These are phyloP conservation scores for Drosophila niveifrons DNA, from an alignment of 2,888 invertebrate species.

Conservation along the genomic window DNA sequence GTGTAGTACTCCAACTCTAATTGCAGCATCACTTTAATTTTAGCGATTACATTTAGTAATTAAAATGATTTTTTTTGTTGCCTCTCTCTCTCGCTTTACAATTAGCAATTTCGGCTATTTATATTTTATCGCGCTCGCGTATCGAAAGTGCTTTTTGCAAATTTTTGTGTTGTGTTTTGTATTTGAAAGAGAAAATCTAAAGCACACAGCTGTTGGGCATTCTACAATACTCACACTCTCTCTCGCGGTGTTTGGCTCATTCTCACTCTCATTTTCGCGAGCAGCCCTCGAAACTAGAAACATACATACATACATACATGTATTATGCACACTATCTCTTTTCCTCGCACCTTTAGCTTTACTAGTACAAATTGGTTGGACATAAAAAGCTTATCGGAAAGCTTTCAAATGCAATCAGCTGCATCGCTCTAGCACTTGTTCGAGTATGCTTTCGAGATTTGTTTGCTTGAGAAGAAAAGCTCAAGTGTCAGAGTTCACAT, in stretches of 20 bases:
- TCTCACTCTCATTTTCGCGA: constrained; percentile 32
- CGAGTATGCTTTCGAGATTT: constrained; percentile 7
- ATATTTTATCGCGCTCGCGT: constrained; percentile 23
- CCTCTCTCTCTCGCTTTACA: constrained; percentile 2
- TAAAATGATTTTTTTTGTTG: constrained; percentile 4
- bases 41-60: constrained; percentile 5
- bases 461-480: constrained; percentile 9
- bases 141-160: constrained; percentile 27
- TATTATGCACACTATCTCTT: constrained; percentile 6
- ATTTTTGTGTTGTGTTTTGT: constrained; percentile 24
- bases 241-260: constrained; percentile 2
- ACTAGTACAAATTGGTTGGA: constrained; percentile 1
- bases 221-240: constrained; percentile 32
- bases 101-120: constrained; percentile 32
- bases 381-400: constrained; percentile 52
- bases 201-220: constrained; percentile 47
- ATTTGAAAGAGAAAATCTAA: constrained; percentile 20
- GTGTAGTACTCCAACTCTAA: not conserved
- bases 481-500: constrained; percentile 22
- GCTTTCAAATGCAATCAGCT: constrained; percentile 49
- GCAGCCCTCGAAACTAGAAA: constrained; percentile 29
- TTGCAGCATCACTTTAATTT: not conserved
- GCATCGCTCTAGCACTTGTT: constrained; percentile 27
- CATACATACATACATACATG: constrained; percentile 7
- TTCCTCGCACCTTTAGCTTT: not conserved